Percentiles rank a stretch among this genome's conserved stretches.
Conservation (phyloP, 2,888 invertebrate species). For the Chrysolina oricalcia region DNA sequence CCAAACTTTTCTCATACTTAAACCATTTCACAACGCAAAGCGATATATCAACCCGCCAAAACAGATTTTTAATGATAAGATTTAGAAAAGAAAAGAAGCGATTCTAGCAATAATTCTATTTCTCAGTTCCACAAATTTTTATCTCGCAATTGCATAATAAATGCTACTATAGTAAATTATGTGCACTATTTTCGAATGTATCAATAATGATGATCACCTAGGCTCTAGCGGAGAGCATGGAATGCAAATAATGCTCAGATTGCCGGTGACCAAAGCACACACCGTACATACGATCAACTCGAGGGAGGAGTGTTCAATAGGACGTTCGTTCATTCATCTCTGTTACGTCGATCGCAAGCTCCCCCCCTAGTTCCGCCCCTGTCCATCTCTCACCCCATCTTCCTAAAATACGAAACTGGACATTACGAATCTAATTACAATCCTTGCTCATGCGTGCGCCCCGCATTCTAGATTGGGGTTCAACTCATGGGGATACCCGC, state of each 20-base stretch:
- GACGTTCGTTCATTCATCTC: constrained; percentile 33
- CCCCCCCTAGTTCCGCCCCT: constrained; percentile 40
- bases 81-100: too few species aligned
- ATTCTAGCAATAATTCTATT: too few species aligned
- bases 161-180: too few species aligned
- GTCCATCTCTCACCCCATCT: constrained; percentile 50
- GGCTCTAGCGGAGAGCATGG: neutral
- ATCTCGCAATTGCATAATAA: too few species aligned
- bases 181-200: too few species aligned
- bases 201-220: too few species aligned
- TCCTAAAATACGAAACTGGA: constrained; percentile 71
- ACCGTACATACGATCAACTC: constrained; percentile 18
- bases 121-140: too few species aligned
- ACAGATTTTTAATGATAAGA: too few species aligned
- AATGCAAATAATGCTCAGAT: neutral
- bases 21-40: too few species aligned
- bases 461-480: constrained; percentile 65
- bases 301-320: constrained; percentile 19
- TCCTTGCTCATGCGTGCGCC: constrained; percentile 73
- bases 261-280: neutral
- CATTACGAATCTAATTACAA: constrained; percentile 75
- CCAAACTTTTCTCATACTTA: too few species aligned
- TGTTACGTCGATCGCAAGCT: constrained; percentile 21
- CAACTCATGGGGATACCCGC: constrained; percentile 66
- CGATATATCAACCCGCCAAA: too few species aligned